Evolutionary conservation across 2,888 invertebrate genomes (phyloP).

Genomic region (Athalia cordata): DNA sequence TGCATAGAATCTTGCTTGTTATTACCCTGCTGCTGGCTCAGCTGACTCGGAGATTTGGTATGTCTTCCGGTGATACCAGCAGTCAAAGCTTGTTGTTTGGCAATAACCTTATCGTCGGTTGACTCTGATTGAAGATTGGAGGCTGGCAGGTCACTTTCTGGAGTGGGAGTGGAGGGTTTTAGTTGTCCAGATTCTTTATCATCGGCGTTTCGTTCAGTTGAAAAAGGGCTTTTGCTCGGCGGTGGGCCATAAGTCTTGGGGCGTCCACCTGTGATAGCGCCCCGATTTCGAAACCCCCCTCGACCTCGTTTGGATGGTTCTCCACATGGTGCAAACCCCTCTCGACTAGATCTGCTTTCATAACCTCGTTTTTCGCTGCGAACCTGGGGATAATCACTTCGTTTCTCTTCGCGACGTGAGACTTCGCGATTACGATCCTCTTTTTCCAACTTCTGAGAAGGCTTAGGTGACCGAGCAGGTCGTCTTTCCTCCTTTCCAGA

Average conservation of each 20-base stretch:
- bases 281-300: conserved; percentile 76
- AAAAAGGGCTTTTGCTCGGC: conserved; percentile 85
- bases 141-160: conserved; percentile 69
- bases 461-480: conserved; percentile 76
- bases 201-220: conserved; percentile 72
- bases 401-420: conserved; percentile 66
- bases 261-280: conserved; percentile 76
- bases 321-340: conserved; percentile 90
- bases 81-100: conserved; percentile 80
- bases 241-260: conserved; percentile 89
- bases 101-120: conserved; percentile 80
- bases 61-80: conserved; percentile 79
- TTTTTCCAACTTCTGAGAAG: conserved; percentile 75
- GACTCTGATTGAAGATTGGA: conserved; percentile 59
- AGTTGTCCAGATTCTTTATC: conserved; percentile 65
- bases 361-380: conserved; percentile 65
- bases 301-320: conserved; percentile 92
- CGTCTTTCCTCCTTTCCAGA: conserved; percentile 76
- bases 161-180: conserved; percentile 61
- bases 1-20: conserved; percentile 54
- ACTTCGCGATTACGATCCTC: conserved; percentile 78
- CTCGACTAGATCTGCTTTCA: conserved; percentile 73
- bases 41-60: conserved; percentile 65
- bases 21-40: conserved; percentile 55
- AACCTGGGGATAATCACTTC: conserved; percentile 59